Conservation (phyloP, 2,113 vertebrate genomes). For the Scalopus aquaticus region DNA sequence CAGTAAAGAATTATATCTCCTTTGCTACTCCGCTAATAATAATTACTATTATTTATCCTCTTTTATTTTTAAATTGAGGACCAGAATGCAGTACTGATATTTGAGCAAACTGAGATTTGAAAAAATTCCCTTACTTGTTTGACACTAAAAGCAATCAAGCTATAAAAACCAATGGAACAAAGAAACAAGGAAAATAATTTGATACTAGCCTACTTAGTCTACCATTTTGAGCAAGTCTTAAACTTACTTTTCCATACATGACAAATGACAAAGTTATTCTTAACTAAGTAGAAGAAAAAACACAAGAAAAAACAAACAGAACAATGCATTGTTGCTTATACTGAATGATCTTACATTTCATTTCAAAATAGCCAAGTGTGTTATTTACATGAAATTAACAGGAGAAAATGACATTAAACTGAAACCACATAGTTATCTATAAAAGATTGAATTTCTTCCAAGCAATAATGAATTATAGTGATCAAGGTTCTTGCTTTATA, state of each 20-base stretch:
- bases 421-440: background rate
- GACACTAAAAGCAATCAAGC: background rate
- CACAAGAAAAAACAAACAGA: background rate
- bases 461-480: background rate
- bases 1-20: background rate
- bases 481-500: background rate
- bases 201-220: background rate
- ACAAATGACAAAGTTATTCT: background rate
- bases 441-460: background rate
- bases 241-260: background rate
- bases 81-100: background rate
- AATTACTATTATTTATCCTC: background rate
- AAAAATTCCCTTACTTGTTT: background rate
- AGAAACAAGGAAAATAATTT: background rate
- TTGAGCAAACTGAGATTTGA: background rate
- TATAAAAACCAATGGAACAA: background rate
- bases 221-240: background rate
- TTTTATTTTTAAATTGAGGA: background rate
- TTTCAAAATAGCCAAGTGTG: background rate
- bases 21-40: background rate
- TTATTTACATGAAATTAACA: background rate
- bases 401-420: background rate
- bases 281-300: background rate
- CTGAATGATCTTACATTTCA: background rate
- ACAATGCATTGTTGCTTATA: background rate